Evolutionary conservation across 2,797 vertebrate species (phyloP), one percentile per base, ranked within the genome.

Genomic region (Poecilia wingei): DNA sequence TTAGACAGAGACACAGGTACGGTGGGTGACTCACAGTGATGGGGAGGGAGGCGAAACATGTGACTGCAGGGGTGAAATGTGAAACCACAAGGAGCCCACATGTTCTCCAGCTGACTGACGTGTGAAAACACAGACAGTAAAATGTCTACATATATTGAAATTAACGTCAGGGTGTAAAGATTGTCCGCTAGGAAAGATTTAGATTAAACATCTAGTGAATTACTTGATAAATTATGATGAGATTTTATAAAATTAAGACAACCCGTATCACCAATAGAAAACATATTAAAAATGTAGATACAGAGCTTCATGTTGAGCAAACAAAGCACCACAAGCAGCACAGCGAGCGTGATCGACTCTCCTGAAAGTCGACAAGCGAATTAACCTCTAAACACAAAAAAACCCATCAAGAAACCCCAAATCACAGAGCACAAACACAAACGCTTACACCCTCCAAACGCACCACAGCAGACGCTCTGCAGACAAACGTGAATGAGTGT

Each of bases 1-100:
- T 96, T 95, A 96, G 94, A 95, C 95, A 93, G 74, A 91, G 92
- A 95, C 91, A 91, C 88, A 79, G 84, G 84, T 78, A 88, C 88
- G 76, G 91, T 82, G 76, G 68, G 68, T 16, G 87, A 77, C 87
- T 84, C 81, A 89, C 85, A 89, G 80, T 83, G 90, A 92, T 45
- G 87, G 68, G 76, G 47, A 76, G 81, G 86, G 87, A 75, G 88
- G 79, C 36, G 22, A 68, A 25, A 68, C 20, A 41, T 68, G 82
- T 82, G 89, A 91, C 68, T 22, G 80, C 80, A 89, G 86, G 84
- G 36, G 36, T 80, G 82, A 82, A 73, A 82, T 12, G 77, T 86
- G 87, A 91, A 36, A 69, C 79, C 83, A 57, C 71, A 72, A 73
- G 75, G 86, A 91, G 28, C 73, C 79, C 83, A 47, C 71, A 74